Base-by-base conservation (phyloP, 1,140 invertebrate species). In the Campoletis sonorensis region DNA sequence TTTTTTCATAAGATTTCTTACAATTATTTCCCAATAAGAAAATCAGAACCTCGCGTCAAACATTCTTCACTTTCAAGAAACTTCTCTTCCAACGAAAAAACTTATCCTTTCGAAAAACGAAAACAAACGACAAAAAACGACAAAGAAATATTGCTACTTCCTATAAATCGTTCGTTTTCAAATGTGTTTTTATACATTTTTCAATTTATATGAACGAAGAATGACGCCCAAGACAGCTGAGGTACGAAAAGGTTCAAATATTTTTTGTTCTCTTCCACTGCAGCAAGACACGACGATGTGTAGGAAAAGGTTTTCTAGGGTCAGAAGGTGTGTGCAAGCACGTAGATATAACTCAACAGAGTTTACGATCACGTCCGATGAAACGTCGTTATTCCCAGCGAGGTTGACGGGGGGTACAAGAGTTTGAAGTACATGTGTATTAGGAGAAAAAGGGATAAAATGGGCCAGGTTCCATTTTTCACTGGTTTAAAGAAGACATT, bases 321-420 rank as follows among this genome's bases (percentile, higher is more conserved):
- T 51, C 71, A 23, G 71, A 11, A 49, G 61, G 58, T 79, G 76
- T 64, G 68, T n/a, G 67, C 61, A 64, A 18, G 78, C 78, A 54
- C 72, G 72, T 75, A 49, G 72, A 79, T 70, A 79, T 71, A 79
- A 79, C 79, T 75, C 49, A 58, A 75, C 70, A 30, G 21, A 78
- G 81, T 84, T 85, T 85, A 85, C 82, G 86, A 86, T 83, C 83
- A 64, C 71, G 81, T 83, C 79, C 81, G 79, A 84, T 80, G 81
- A 80, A 45, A 79, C 76, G 81, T 79, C 83, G 79, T 80, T 84
- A 82, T 77, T 83, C 51, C 64, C 16, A 73, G 72, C n/a, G 23
- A 18, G 1, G 37, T 23, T 11, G 37, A 11, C 37, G 45, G 37
- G 70, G 33, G 2, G 37, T 26, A 37, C 37, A 49, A 23, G 70